phyloP scores from a whole-genome alignment of 2,797 vertebrate species.

The Amphiprion clarkii region DNA sequence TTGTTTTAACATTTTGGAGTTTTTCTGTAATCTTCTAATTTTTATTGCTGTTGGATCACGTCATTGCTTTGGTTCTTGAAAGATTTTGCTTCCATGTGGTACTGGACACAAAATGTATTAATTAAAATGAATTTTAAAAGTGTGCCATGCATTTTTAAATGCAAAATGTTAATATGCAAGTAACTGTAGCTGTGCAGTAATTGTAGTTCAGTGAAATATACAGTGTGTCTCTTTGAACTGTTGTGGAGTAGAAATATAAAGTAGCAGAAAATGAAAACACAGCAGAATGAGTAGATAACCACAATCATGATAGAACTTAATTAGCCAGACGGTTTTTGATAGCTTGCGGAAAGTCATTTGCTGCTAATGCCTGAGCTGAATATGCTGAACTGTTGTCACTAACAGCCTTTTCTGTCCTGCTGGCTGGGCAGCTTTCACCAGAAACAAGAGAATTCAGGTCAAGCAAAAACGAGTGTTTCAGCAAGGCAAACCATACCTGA shows the following conservation, averaged over 20 bases:
- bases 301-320: slow-evolving; percentile 37
- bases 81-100: no score
- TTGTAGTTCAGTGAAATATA: not conserved
- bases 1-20: no score
- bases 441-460: slow-evolving; percentile 27
- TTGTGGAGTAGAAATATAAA: not conserved
- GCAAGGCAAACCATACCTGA: slow-evolving; percentile 7
- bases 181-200: not conserved
- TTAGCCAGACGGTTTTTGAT: slow-evolving; percentile 44
- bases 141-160: not conserved
- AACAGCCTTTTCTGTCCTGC: slow-evolving; percentile 12
- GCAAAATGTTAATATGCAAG: not conserved
- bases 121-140: no score
- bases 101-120: no score
- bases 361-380: slow-evolving; percentile 36
- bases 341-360: slow-evolving; percentile 37
- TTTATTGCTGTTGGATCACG: not conserved
- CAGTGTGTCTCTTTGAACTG: not conserved
- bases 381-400: slow-evolving; percentile 34
- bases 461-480: slow-evolving; percentile 42
- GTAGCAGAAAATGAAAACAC: no score
- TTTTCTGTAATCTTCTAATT: no score
- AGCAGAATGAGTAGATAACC: slow-evolving; percentile 21
- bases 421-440: not conserved
- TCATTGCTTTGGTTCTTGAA: not conserved